Percentiles rank a stretch among this genome's conserved stretches.
Evolutionary conservation across 2,888 invertebrate species (phyloP).

Genomic region (Pilophorus perplexus): DNA sequence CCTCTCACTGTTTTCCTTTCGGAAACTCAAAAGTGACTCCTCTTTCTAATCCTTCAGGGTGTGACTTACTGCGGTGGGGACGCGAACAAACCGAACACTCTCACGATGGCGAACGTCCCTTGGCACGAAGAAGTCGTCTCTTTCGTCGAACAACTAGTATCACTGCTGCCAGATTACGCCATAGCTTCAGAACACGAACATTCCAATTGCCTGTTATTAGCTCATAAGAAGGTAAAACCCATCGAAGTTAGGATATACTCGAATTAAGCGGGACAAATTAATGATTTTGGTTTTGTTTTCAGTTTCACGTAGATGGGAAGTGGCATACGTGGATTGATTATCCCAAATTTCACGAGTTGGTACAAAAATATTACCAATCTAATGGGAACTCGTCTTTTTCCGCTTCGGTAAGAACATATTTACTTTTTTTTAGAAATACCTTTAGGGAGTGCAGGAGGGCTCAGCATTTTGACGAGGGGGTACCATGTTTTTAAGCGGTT

Average conservation of each 20-base stretch:
- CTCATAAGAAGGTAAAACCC: conserved; percentile 55
- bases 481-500: too few species aligned
- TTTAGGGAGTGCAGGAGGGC: too few species aligned
- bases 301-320: conserved; percentile 51
- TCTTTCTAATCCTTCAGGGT: conserved; percentile 52
- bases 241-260: not conserved
- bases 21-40: not conserved
- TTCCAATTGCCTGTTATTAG: conserved; percentile 59
- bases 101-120: conserved; percentile 62
- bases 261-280: not conserved
- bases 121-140: conserved; percentile 60
- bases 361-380: conserved; percentile 52
- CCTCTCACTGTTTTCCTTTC: not conserved
- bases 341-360: conserved; percentile 56
- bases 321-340: conserved; percentile 64
- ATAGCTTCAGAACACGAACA: conserved; percentile 61
- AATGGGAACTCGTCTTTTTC: conserved; percentile 54
- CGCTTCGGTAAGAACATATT: conserved; percentile 51
- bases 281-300: conserved; percentile 21
- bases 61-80: conserved; percentile 59
- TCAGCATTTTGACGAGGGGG: too few species aligned
- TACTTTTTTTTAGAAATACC: too few species aligned
- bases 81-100: conserved; percentile 55
- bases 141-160: conserved; percentile 55
- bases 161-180: conserved; percentile 55